Evolutionary conservation across 1,140 invertebrate genomes (phyloP).

Genomic region (Daktulosphaira vitifoliae): DNA sequence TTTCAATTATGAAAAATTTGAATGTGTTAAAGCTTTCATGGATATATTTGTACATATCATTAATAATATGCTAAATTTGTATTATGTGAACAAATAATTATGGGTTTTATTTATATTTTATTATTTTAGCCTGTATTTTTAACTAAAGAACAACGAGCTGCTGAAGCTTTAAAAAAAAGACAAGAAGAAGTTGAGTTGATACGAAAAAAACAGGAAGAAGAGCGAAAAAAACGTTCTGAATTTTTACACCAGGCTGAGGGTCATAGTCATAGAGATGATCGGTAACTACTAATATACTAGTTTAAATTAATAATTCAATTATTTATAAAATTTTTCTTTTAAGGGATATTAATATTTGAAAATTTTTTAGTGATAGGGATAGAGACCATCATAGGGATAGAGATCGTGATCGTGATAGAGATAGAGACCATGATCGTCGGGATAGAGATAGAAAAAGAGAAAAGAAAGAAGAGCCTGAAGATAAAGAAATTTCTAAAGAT

Average conservation of each 20-base stretch:
- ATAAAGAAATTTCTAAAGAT: conserved; percentile 61
- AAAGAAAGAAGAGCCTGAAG: conserved; percentile 45
- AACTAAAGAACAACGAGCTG: conserved; percentile 88
- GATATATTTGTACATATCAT: no score
- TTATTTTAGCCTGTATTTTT: conserved; percentile 78
- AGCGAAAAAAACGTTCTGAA: conserved; percentile 54
- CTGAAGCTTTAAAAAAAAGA: conserved; percentile 76
- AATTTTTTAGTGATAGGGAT: conserved; percentile 17
- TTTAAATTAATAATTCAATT: not conserved
- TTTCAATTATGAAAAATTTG: no score
- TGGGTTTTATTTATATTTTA: not conserved
- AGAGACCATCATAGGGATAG: conserved; percentile 4
- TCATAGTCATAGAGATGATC: conserved; percentile 35
- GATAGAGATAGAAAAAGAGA: conserved; percentile 40
- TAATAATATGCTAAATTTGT: no score
- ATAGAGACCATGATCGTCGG: conserved; percentile 36
- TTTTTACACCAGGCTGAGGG: conserved; percentile 51
- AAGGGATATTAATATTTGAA: no score
- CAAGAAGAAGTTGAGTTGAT: conserved; percentile 74
- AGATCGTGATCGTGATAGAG: conserved; percentile 38
- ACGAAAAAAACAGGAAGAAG: conserved; percentile 58
- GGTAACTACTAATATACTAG: conserved; percentile 24
- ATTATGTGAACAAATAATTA: no score
- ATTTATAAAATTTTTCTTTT: no score
- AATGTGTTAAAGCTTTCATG: no score